phyloP scores from a whole-genome alignment of 2,113 vertebrate species.

The Tragelaphus imberbis region DNA sequence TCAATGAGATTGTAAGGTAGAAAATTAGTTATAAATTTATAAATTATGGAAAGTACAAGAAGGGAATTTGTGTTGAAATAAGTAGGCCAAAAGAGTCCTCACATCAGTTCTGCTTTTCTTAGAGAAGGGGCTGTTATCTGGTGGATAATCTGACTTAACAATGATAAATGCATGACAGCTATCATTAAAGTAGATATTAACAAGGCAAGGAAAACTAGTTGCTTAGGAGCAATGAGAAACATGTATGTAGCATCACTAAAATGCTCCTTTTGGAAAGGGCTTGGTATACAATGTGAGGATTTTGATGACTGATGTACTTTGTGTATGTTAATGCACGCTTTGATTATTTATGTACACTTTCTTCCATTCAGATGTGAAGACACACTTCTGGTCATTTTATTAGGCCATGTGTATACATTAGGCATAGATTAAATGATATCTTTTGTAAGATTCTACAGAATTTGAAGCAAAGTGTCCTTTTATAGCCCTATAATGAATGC shows the following conservation, averaged over 20 bases:
- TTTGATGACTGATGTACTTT: neutral
- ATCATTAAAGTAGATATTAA: neutral
- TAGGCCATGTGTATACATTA: neutral
- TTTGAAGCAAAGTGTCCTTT: neutral
- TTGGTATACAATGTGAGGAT: neutral
- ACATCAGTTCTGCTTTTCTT: neutral
- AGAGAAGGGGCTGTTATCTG: neutral
- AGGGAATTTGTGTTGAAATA: neutral
- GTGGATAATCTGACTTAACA: neutral
- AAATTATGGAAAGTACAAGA: neutral
- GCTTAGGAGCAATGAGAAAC: neutral
- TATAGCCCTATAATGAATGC: neutral
- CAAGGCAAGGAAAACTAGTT: neutral
- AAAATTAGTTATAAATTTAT: neutral
- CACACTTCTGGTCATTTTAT: neutral
- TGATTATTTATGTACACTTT: neutral
- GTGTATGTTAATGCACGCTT: neutral
- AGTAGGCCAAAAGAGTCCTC: neutral
- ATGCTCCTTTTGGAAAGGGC: neutral
- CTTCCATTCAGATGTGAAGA: neutral
- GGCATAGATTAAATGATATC: neutral
- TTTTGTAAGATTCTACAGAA: neutral
- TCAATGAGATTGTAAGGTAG: neutral
- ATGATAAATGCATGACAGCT: neutral
- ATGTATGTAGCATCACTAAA: neutral